Evolutionary conservation across 2,113 vertebrate species (phyloP), one percentile per base, ranked within the genome.

Genomic region (Peromyscus maniculatus): DNA sequence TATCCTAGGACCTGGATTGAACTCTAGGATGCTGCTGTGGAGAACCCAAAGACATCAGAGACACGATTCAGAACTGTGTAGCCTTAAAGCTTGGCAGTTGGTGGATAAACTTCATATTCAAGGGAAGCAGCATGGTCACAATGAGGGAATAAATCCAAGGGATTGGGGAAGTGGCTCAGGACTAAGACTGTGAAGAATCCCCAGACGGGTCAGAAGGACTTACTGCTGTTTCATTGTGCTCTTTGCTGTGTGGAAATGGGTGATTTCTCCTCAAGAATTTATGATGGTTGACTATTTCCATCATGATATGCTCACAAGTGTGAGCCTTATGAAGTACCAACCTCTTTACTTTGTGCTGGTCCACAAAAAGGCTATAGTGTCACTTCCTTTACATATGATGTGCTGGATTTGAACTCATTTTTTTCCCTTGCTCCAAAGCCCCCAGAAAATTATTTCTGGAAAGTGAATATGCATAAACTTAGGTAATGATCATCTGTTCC

Each of bases 261-360:
- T 7, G 3, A 9, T n/a, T 83, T 71, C 39, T 93, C 49, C 78
- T 55, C 31, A 59, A 89, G 52, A 62, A 67, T 52, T 39, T 22
- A 1, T 39, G 7, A 15, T 49, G 9, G 11, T 69, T 87, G 55
- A 28, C 5, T 66, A 21, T 74, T 95, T 55, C 28, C 3, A 59
- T 52, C 0, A 28, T 6, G 1, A 13, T 43, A 0, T 75, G 26
- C 33, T 78, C 39, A 31, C 21, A 39, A 49, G n/a, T 1, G 2
- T 43, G 69, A 15, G 15, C 26, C 33, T 52, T 57, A 2, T n/a
- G 39, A 55, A 19, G 17, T 17, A 26, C 33, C 7, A 10, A 2
- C 13, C 62, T 93, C 19, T 5, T n/a, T 33, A 82, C 24, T 71
- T 91, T 57, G 21, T 57, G 3, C 17, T 24, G 6, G 33, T n/a